Evolutionary conservation across 2,113 vertebrate species (phyloP).

Genomic region (Falcunculus frontatus): DNA sequence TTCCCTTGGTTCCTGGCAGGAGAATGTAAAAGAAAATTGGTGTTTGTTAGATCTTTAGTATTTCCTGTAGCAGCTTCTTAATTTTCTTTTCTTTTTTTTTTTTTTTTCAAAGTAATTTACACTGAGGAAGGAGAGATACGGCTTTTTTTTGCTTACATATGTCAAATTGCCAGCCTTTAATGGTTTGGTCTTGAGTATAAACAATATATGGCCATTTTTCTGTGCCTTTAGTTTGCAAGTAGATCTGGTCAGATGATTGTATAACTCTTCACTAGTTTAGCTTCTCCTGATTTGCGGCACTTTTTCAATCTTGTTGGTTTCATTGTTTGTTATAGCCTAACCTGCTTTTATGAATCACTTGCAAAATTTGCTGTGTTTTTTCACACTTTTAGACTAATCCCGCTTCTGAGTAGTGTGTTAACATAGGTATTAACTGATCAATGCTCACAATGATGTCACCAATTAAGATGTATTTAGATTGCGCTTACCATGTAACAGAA

Average conservation of each 20-base stretch:
- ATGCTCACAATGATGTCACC: not conserved
- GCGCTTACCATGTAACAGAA: not conserved
- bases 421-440: not conserved
- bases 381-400: not conserved
- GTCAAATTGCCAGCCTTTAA: not conserved
- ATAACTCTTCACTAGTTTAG: not conserved
- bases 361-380: not conserved
- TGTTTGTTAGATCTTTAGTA: not conserved
- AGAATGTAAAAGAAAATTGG: not conserved
- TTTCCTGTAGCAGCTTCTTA: not conserved
- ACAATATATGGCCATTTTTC: not conserved
- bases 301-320: not conserved
- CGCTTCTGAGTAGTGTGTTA: not conserved
- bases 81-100: not conserved
- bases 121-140: not conserved
- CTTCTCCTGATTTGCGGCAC: not conserved
- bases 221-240: not conserved
- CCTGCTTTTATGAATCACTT: not conserved
- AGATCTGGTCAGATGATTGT: not conserved
- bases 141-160: not conserved
- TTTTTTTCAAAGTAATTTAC: not conserved
- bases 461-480: not conserved
- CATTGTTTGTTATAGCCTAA: not conserved
- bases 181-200: not conserved
- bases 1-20: not conserved